Conservation (phyloP, 1,140 invertebrate genomes). For the Trialeurodes vaporariorum region DNA sequence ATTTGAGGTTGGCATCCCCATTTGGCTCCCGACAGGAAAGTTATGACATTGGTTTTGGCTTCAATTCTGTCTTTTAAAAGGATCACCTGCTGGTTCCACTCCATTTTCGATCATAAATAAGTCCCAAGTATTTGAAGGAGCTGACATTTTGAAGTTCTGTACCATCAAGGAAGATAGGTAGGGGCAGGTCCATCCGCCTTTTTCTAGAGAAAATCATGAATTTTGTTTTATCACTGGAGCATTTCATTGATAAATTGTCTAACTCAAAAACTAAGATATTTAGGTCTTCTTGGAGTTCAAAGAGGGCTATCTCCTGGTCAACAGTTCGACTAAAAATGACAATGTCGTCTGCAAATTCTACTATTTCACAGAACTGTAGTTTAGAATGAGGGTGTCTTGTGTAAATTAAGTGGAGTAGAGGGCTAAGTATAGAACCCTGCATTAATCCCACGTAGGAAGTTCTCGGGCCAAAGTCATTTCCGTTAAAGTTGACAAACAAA, state of each 20-base stretch:
- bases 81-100: neutral
- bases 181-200: neutral
- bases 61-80: neutral
- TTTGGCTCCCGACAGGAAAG: neutral
- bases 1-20: neutral
- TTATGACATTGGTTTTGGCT: neutral
- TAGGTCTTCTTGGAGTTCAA: neutral
- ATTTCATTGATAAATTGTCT: neutral
- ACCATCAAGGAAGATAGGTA: neutral
- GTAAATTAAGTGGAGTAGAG: neutral
- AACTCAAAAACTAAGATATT: neutral
- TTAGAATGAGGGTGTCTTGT: neutral
- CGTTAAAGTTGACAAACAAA: neutral
- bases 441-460: neutral
- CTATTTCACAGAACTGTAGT: neutral
- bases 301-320: neutral
- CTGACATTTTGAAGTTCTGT: neutral
- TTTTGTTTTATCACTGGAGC: neutral
- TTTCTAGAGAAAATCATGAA: neutral
- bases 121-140: neutral
- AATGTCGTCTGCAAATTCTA: neutral
- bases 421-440: neutral
- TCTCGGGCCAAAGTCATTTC: neutral
- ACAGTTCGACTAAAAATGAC: neutral
- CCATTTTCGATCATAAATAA: neutral